phyloP scores from a whole-genome alignment of 1,140 invertebrate genomes.

The Charaxes varanes region DNA sequence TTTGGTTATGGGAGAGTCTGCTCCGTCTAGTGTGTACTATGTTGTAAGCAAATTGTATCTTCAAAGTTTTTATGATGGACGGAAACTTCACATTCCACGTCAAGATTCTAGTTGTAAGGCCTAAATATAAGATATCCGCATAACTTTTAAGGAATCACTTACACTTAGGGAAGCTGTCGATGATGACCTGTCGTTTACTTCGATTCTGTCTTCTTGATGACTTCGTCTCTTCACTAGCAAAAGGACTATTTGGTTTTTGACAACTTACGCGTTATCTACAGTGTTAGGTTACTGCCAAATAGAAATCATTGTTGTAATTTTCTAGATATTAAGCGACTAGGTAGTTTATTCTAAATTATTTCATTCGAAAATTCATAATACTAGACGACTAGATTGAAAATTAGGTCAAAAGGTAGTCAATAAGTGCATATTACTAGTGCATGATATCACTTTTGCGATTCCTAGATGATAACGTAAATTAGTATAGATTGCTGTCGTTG shows the following conservation, averaged over 20 bases:
- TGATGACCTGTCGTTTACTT: neutral
- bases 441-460: slow-evolving; percentile 45
- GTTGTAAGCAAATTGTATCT: slow-evolving; percentile 17
- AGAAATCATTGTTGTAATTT: slow-evolving; percentile 58
- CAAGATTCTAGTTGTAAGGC: slow-evolving; percentile 18
- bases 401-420: slow-evolving; percentile 35
- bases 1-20: no score
- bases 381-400: slow-evolving; percentile 40
- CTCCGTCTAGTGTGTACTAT: no score
- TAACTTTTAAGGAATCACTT: slow-evolving; percentile 9
- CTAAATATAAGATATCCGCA: slow-evolving; percentile 5
- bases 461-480: slow-evolving; percentile 13
- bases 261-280: slow-evolving; percentile 5
- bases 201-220: neutral
- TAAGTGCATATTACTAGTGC: no score
- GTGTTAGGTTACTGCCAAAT: slow-evolving; percentile 67
- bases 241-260: no score
- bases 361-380: slow-evolving; percentile 46
- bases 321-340: slow-evolving; percentile 58
- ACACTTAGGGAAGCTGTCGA: slow-evolving; percentile 1
- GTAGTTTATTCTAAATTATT: slow-evolving; percentile 36
- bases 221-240: no score
- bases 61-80: slow-evolving; percentile 10
- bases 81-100: slow-evolving; percentile 11
- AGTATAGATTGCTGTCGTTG: slow-evolving; percentile 12